Evolutionary conservation across 2,113 vertebrate species (phyloP), one percentile per base, ranked within the genome.

Genomic region (Tachysurus fulvidraco): DNA sequence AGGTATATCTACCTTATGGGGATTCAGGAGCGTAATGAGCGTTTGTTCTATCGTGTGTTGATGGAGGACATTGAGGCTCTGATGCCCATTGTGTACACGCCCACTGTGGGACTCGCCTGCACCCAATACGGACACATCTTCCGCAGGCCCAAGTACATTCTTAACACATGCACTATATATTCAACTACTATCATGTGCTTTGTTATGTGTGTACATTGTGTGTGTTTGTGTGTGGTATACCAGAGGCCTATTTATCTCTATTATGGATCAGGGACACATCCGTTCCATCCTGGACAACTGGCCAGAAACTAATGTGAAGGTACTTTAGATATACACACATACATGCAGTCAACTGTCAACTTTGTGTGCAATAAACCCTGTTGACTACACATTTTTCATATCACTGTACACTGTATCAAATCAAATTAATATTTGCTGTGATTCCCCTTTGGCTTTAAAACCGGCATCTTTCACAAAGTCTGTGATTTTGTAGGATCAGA

Each of bases 1-100:
- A 99, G 98, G 90, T 99, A 99, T 21, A 95, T 99, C 90, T 99
- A 99, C 83, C 93, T 99, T 46, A 99, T 99, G 98, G 98, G 98
- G 30, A 97, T 99, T 85, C 98, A 99, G 90, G 98, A 99, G 92
- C 96, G 98, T 54, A 99, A 99, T 0, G 98, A 98, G 82, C 97
- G 97, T 14, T 87, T 99, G 12, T 99, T 99, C 90, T 99, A 99
- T 60, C 92, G 98, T 10, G 94, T 99, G 57, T 90, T 99, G 64
- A 97, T 97, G 94, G 98, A 98, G 60, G 97, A 99, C 52, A 99
- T 99, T 0, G 98, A 99, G 91, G 94, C 93, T 30, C 46, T 99
- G 1, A 97, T 99, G 98, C 98, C 98, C 0, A 99, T 99, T 25
- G 98, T 99, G 0, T 99, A 99, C 91, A 99, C 98, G 0, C 98